phyloP scores from a whole-genome alignment of 2,888 invertebrate genomes.

The Ceriagrion tenellum region DNA sequence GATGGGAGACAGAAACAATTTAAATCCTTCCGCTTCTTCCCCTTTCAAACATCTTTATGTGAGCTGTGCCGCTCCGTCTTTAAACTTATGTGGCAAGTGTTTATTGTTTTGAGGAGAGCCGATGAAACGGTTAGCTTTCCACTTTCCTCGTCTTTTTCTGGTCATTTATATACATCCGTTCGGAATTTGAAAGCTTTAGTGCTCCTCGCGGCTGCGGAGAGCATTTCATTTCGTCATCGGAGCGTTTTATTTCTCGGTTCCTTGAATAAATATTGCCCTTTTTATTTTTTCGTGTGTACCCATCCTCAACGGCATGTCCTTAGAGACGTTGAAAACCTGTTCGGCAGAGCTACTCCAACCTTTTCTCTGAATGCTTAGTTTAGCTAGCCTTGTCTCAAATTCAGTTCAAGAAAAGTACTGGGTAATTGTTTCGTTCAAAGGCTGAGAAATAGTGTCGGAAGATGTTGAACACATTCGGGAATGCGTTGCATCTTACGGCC shows the following conservation, averaged over 20 bases:
- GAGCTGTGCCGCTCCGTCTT: not conserved
- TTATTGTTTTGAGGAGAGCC: constrained; percentile 46
- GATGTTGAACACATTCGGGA: too few species aligned
- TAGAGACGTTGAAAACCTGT: not conserved
- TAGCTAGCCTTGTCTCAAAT: too few species aligned
- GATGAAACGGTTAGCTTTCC: not conserved
- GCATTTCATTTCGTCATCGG: not conserved
- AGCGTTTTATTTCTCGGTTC: not conserved
- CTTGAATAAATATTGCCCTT: not conserved
- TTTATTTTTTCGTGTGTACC: not conserved
- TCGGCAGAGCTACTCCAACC: too few species aligned
- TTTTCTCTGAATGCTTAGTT: too few species aligned
- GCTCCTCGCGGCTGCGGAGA: not conserved
- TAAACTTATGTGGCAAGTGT: not conserved
- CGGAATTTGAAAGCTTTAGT: not conserved
- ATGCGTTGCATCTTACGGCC: too few species aligned
- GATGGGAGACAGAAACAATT: not conserved
- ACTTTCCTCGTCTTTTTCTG: not conserved
- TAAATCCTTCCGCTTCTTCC: not conserved
- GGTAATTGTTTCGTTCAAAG: not conserved
- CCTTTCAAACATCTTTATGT: constrained; percentile 30
- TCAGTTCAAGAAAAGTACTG: too few species aligned
- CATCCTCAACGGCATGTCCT: not conserved
- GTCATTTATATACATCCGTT: not conserved
- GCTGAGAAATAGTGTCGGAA: too few species aligned